Evolutionary conservation across 2,888 invertebrate species (phyloP).

Genomic region (Augiades crinisus): DNA sequence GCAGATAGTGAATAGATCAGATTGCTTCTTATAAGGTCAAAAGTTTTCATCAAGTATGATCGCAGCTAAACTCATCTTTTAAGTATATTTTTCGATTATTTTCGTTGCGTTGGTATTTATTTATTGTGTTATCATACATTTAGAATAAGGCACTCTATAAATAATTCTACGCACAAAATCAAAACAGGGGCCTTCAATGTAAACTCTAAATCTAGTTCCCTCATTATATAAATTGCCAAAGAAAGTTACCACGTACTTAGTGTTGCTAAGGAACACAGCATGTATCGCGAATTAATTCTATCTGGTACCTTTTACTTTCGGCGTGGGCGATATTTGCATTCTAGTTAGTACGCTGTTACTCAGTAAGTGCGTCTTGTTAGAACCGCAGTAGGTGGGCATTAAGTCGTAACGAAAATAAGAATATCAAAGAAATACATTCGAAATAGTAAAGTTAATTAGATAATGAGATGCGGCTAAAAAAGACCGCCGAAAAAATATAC

Average conservation of each 20-base stretch:
- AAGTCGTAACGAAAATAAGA: slow-evolving; percentile 35
- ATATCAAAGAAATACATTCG: slow-evolving; percentile 20
- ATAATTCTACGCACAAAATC: no score
- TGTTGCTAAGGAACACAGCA: background rate
- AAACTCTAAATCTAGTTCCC: no score
- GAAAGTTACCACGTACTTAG: slow-evolving; percentile 1
- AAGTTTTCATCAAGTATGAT: no score
- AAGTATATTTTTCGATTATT: no score
- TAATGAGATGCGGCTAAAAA: slow-evolving; percentile 30
- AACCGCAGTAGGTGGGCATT: slow-evolving; percentile 35
- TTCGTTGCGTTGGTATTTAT: no score
- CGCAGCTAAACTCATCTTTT: no score
- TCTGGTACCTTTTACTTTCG: slow-evolving; percentile 34
- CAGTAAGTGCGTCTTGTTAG: slow-evolving; percentile 35
- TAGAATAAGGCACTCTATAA: no score
- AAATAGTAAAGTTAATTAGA: slow-evolving; percentile 30
- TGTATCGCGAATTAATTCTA: slow-evolving; percentile 34
- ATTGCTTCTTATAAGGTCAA: no score
- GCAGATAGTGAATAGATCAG: no score
- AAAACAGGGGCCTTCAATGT: no score
- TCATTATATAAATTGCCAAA: slow-evolving; percentile 3
- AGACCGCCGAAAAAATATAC: background rate
- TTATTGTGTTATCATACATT: no score
- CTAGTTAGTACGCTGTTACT: slow-evolving; percentile 28
- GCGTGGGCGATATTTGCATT: slow-evolving; percentile 40